Conservation (phyloP, 2,113 vertebrate species). For the Cisticola juncidis region DNA sequence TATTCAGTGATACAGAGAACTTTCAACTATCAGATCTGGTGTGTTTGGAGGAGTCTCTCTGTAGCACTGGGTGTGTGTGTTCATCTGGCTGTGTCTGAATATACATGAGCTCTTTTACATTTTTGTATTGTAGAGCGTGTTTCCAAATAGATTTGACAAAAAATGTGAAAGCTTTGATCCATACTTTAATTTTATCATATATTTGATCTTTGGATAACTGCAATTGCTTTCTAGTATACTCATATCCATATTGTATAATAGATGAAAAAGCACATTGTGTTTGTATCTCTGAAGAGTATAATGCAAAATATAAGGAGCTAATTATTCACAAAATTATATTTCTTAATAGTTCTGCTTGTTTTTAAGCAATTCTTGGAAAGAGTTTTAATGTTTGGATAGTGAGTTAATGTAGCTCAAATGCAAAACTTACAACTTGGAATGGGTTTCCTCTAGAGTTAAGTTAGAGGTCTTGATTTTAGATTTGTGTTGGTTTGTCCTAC, state of each 20-base stretch:
- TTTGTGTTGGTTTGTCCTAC: background rate
- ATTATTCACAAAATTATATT: background rate
- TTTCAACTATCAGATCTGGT: background rate
- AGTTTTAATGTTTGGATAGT: background rate
- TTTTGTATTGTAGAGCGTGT: background rate
- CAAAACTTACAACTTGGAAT: background rate
- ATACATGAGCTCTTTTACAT: background rate
- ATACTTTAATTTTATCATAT: background rate
- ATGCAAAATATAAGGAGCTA: background rate
- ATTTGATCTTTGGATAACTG: conserved; percentile 11
- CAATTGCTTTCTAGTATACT: background rate
- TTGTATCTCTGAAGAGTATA: background rate
- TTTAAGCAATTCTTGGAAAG: background rate
- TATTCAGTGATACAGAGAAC: background rate
- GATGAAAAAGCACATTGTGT: conserved; percentile 13
- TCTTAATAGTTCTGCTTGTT: background rate
- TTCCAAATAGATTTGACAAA: background rate
- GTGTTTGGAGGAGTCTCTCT: background rate
- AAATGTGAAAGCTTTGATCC: background rate
- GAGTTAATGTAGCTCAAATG: background rate
- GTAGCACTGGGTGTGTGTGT: background rate
- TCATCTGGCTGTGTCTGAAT: background rate
- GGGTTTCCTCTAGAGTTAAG: background rate
- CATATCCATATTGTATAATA: background rate
- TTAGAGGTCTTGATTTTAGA: background rate